These are phyloP conservation scores for Rhagonycha lutea DNA, from an alignment of 2,888 invertebrate genomes.

Conservation along the genomic window DNA sequence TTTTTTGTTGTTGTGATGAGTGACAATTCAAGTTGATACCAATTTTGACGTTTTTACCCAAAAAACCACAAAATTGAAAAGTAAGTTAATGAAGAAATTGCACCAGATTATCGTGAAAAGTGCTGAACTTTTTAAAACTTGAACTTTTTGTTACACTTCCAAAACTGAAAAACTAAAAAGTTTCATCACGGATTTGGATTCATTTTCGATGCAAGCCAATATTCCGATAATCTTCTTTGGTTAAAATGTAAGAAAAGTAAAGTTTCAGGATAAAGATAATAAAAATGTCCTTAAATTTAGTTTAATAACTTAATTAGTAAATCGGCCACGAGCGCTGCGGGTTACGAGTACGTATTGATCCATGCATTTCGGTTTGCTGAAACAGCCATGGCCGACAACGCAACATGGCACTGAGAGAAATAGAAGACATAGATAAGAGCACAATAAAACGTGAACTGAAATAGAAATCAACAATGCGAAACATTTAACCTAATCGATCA, in stretches of 20 bases:
- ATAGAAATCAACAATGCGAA: slow-evolving; percentile 10
- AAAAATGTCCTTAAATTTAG: slow-evolving; percentile 30
- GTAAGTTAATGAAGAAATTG: background rate
- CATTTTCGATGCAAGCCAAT: background rate
- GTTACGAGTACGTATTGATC: slow-evolving; percentile 40
- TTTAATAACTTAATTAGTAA: slow-evolving; percentile 41
- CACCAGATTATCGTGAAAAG: background rate
- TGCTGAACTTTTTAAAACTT: background rate
- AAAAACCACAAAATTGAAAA: no score
- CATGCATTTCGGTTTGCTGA: slow-evolving; percentile 33
- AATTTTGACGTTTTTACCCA: no score
- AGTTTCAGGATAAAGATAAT: slow-evolving; percentile 2
- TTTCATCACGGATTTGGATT: background rate
- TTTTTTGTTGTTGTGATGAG: no score
- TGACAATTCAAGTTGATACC: no score
- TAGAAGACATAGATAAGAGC: slow-evolving; percentile 29
- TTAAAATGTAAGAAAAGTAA: background rate
- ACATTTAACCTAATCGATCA: slow-evolving; percentile 2
- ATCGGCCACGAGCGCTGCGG: slow-evolving; percentile 38
- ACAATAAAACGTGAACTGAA: slow-evolving; percentile 13
- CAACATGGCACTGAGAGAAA: slow-evolving; percentile 29
- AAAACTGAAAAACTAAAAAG: background rate
- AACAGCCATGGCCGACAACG: slow-evolving; percentile 37
- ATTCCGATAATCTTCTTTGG: background rate
- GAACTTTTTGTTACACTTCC: background rate